A percentile compares a stretch with the other conserved stretches of the same genome.
These are phyloP conservation scores for Epiperipatus broadwayi DNA, from an alignment of 2,888 invertebrate genomes.

Conservation along the genomic window DNA sequence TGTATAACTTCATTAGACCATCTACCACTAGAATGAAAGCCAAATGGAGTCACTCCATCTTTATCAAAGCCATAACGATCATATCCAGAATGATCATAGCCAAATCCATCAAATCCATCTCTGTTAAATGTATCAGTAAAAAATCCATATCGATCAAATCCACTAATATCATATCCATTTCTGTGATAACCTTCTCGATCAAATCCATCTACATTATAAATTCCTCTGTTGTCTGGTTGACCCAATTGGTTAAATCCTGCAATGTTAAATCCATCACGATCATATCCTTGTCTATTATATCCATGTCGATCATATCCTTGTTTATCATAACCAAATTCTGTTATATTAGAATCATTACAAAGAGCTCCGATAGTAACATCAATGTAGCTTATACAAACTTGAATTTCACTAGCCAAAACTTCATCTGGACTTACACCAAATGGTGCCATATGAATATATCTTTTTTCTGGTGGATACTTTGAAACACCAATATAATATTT, in stretches of 20 bases:
- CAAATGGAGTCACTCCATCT: conserved; percentile 22
- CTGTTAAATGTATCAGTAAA: conserved; percentile 22
- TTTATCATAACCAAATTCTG: conserved; percentile 19
- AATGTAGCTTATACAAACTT: conserved; percentile 25
- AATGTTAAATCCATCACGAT: conserved; percentile 22
- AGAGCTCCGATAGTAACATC: conserved; percentile 20
- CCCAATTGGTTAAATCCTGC: conserved; percentile 23
- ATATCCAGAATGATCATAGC: conserved; percentile 24
- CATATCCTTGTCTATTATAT: conserved; percentile 23
- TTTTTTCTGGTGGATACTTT: conserved; percentile 20
- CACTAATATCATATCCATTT: conserved; percentile 23
- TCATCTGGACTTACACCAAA: conserved; percentile 24
- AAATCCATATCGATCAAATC: conserved; percentile 23
- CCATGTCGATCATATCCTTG: conserved; percentile 22
- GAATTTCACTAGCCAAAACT: conserved; percentile 22
- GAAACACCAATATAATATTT: conserved; percentile 20
- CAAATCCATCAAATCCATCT: conserved; percentile 24
- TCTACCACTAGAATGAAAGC: conserved; percentile 21
- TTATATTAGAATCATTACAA: conserved; percentile 8
- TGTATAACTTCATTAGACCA: conserved; percentile 18
- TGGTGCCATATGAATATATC: conserved; percentile 24
- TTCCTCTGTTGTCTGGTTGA: too few relatives aligned
- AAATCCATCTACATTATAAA: conserved; percentile 21
- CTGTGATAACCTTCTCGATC: conserved; percentile 22
- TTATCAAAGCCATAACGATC: conserved; percentile 25